These are phyloP conservation scores for Magallana ariakensis DNA, from an alignment of 1,140 invertebrate genomes.

Conservation along the genomic window DNA sequence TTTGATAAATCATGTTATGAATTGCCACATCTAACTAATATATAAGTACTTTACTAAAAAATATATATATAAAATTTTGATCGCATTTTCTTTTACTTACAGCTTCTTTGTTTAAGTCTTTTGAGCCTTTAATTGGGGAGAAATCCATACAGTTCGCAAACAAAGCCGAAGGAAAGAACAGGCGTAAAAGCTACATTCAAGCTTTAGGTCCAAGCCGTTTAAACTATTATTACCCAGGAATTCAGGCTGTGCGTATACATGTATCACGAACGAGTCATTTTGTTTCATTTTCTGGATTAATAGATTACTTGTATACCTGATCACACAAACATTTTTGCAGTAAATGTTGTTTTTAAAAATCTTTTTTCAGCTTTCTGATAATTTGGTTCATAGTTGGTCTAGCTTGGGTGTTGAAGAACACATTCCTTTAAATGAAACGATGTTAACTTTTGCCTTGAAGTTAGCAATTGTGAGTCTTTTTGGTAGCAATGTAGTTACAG, in stretches of 20 bases:
- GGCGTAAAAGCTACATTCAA: conserved; percentile 56
- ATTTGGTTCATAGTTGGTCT: conserved; percentile 64
- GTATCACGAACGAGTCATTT: too few species aligned
- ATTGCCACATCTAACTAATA: too few species aligned
- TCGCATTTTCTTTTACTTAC: conserved; percentile 1
- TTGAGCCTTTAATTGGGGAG: conserved; percentile 59
- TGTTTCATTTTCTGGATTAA: too few species aligned
- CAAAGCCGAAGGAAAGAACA: conserved; percentile 57
- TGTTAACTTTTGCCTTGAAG: conserved; percentile 70
- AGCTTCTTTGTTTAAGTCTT: conserved; percentile 55
- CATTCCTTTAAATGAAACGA: conserved; percentile 70
- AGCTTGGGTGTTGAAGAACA: conserved; percentile 66
- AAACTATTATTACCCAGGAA: neutral
- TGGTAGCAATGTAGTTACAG: conserved; percentile 67
- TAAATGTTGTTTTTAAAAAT: neutral
- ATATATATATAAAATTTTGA: too few species aligned
- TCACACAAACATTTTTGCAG: neutral
- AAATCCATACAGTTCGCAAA: conserved; percentile 65
- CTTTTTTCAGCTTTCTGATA: conserved; percentile 62
- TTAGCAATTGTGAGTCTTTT: conserved; percentile 57
- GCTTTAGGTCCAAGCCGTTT: neutral
- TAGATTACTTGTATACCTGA: too few species aligned
- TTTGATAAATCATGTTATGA: too few species aligned
- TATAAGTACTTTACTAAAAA: too few species aligned
- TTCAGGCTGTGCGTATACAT: neutral